Evolutionary conservation across 2,113 vertebrate genomes (phyloP).

Genomic region (Hydropotes inermis): DNA sequence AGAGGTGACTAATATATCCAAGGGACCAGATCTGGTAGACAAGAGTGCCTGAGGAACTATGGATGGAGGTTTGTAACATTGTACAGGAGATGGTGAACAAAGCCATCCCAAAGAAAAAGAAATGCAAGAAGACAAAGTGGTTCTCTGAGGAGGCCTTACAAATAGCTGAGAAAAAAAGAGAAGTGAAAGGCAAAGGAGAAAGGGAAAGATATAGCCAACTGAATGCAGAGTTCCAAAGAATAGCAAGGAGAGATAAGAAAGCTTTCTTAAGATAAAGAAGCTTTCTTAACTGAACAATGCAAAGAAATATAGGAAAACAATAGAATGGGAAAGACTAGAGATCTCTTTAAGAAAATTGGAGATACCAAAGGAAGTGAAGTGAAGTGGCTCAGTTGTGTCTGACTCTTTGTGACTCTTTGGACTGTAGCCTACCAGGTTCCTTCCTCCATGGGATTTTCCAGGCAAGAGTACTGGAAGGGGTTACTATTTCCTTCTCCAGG

Average conservation of each 20-base stretch:
- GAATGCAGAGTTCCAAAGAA: background rate
- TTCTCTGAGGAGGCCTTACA: background rate
- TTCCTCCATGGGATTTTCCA: background rate
- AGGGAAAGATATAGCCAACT: background rate
- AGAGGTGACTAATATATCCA: background rate
- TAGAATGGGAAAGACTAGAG: background rate
- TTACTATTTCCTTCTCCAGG: background rate
- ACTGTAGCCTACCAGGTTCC: background rate
- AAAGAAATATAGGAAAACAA: background rate
- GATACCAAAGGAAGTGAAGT: background rate
- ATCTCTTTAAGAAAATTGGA: background rate
- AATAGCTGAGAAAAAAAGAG: background rate
- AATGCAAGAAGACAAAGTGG: background rate
- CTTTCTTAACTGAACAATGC: background rate
- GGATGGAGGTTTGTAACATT: background rate
- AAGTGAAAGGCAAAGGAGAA: background rate
- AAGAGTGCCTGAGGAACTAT: background rate
- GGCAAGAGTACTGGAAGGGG: background rate
- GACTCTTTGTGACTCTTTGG: background rate
- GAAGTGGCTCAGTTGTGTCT: background rate
- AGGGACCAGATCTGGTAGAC: background rate
- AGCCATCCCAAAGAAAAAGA: background rate
- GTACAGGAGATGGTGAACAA: background rate
- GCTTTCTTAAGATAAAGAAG: too few relatives aligned
- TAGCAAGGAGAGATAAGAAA: background rate